Evolutionary conservation across 2,113 vertebrate species (phyloP).

Genomic region (Isurus oxyrinchus): DNA sequence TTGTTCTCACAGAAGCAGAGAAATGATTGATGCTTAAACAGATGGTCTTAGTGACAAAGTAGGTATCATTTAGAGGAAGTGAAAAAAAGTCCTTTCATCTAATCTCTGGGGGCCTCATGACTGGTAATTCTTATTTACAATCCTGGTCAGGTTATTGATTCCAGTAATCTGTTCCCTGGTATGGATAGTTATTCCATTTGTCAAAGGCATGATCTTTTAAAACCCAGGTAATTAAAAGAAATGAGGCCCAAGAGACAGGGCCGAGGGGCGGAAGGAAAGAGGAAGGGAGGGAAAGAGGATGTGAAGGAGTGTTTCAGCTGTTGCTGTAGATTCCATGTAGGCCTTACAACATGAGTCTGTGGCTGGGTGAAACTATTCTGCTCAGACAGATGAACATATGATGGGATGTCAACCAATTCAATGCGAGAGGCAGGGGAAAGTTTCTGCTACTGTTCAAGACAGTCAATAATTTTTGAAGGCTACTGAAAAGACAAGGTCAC

Average conservation of each 20-base stretch:
- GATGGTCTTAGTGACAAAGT: not conserved
- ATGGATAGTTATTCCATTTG: not conserved
- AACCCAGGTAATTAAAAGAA: not conserved
- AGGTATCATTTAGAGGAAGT: not conserved
- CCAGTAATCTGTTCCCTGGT: not conserved
- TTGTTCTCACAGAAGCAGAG: not conserved
- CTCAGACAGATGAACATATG: not conserved
- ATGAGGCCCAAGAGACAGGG: not conserved
- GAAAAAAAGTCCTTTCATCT: not conserved
- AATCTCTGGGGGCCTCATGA: not conserved
- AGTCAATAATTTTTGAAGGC: slow-evolving; percentile 11
- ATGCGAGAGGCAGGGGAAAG: not conserved
- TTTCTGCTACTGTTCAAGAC: not conserved
- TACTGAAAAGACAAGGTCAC: slow-evolving; percentile 2
- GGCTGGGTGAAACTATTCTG: not conserved
- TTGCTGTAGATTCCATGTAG: not conserved
- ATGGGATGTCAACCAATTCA: not conserved
- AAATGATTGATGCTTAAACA: not conserved
- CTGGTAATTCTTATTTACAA: slow-evolving; percentile 12
- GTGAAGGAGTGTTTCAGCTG: not conserved
- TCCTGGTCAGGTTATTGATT: slow-evolving; percentile 10
- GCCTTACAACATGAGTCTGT: too few species aligned
- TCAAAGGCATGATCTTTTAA: not conserved
- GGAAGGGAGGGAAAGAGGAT: not conserved
- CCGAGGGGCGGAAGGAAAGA: not conserved